Evolutionary conservation across 2,888 invertebrate species (phyloP).

Genomic region (Eupithecia centaureata): DNA sequence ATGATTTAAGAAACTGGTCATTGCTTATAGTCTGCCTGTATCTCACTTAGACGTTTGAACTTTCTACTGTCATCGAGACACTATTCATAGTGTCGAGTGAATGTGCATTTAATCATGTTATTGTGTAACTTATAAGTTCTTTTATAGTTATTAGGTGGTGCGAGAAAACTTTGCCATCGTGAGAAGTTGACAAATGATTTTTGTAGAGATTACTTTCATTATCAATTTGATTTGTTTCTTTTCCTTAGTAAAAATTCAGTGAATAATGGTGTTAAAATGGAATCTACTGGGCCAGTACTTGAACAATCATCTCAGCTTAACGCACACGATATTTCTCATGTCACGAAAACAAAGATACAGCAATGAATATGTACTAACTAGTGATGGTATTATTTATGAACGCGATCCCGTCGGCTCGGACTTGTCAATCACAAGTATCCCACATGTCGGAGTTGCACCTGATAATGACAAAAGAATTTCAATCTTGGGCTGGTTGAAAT

Average conservation of each 20-base stretch:
- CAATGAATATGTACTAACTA: constrained; percentile 81
- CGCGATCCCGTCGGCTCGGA: constrained; percentile 75
- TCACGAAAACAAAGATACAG: constrained; percentile 52
- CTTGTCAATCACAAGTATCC: constrained; percentile 77
- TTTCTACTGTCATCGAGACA: constrained; percentile 49
- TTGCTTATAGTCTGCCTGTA: constrained; percentile 51
- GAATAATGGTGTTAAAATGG: background rate
- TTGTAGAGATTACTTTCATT: constrained; percentile 21
- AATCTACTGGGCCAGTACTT: background rate
- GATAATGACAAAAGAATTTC: constrained; percentile 45
- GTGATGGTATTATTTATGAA: constrained; percentile 80
- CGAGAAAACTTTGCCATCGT: constrained; percentile 22
- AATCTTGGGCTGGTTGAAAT: constrained; percentile 51
- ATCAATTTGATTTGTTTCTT: constrained; percentile 16
- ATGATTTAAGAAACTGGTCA: constrained; percentile 21
- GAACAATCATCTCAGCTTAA: background rate
- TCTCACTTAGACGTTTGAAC: constrained; percentile 26
- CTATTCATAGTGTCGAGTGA: constrained; percentile 41
- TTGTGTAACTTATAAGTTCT: constrained; percentile 12
- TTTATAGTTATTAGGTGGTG: constrained; percentile 18
- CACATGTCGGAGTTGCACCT: constrained; percentile 61
- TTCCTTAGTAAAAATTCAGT: background rate
- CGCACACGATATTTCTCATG: constrained; percentile 19
- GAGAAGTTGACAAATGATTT: constrained; percentile 29
- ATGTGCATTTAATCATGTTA: constrained; percentile 17